Evolutionary conservation across 2,113 vertebrate species (phyloP).

Genomic region (Mesoclemmys tuberculata): DNA sequence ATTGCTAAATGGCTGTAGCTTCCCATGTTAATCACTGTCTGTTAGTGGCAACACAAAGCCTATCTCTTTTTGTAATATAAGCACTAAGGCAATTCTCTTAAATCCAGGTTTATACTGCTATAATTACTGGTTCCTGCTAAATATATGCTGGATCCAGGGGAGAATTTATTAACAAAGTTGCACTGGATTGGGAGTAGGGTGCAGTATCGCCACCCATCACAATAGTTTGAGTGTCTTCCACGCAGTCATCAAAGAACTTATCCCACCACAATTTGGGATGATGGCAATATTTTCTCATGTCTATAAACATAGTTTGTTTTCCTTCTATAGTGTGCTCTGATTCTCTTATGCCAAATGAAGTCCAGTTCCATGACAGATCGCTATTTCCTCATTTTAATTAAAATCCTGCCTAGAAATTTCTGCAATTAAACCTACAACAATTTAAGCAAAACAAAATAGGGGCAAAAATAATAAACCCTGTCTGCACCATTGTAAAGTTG

Average conservation of each 20-base stretch:
- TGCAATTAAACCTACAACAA: background rate
- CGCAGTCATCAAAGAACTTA: background rate
- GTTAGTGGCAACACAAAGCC: background rate
- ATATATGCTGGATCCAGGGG: background rate
- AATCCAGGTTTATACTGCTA: background rate
- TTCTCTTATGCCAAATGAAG: background rate
- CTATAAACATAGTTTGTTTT: background rate
- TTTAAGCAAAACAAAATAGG: background rate
- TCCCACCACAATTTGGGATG: background rate
- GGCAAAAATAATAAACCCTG: background rate
- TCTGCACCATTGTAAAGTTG: background rate
- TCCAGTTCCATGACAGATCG: constrained; percentile 18
- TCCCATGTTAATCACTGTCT: background rate
- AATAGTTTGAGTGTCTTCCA: background rate
- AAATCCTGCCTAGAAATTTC: background rate
- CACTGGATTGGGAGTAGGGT: background rate
- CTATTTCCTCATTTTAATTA: constrained; percentile 11
- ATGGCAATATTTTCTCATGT: background rate
- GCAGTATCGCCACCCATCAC: background rate
- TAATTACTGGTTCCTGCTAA: background rate
- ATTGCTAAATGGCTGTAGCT: background rate
- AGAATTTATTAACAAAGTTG: background rate
- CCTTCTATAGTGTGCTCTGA: background rate
- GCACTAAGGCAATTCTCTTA: background rate
- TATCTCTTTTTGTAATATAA: background rate